phyloP scores from a whole-genome alignment of 2,888 invertebrate species.

The Cryptocephalus moraei region DNA sequence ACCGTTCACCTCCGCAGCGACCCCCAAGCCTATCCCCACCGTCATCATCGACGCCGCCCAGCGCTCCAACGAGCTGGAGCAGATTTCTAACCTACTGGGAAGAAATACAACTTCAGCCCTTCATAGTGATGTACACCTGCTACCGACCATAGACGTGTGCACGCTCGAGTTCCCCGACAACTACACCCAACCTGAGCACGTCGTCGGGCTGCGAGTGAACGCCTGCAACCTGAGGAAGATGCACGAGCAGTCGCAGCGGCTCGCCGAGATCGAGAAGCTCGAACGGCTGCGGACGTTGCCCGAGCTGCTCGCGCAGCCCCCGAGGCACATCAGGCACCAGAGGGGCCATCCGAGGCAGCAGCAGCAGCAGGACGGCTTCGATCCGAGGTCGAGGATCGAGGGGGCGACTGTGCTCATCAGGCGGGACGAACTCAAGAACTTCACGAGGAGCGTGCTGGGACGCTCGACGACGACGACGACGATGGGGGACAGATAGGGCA shows the following conservation, averaged over 20 bases:
- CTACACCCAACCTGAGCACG: conserved; percentile 14
- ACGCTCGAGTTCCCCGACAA: conserved; percentile 34
- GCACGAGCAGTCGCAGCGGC: conserved; percentile 22
- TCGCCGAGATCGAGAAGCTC: conserved; percentile 21
- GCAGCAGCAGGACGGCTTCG: conserved; percentile 13
- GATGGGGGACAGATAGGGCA: not conserved
- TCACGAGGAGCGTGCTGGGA: conserved; percentile 17
- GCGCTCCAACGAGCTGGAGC: conserved; percentile 26
- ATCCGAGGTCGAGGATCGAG: conserved; percentile 23
- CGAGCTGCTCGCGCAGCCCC: conserved; percentile 9
- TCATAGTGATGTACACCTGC: conserved; percentile 28
- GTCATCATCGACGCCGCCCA: conserved; percentile 33
- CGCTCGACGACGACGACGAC: conserved; percentile 9
- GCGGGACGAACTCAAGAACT: conserved; percentile 23
- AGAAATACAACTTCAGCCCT: conserved; percentile 30
- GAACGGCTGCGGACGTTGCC: conserved; percentile 25
- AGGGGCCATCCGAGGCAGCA: conserved; percentile 20
- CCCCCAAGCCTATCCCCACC: conserved; percentile 37
- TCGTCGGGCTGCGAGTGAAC: conserved; percentile 18
- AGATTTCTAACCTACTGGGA: conserved; percentile 27
- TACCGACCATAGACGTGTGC: conserved; percentile 38
- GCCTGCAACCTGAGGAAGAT: conserved; percentile 27
- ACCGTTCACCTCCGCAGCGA: conserved; percentile 29
- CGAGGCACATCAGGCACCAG: conserved; percentile 30
- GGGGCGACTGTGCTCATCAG: conserved; percentile 24